Base-by-base conservation (phyloP, 2,888 invertebrate genomes). In the Muschampia plurimacula region DNA sequence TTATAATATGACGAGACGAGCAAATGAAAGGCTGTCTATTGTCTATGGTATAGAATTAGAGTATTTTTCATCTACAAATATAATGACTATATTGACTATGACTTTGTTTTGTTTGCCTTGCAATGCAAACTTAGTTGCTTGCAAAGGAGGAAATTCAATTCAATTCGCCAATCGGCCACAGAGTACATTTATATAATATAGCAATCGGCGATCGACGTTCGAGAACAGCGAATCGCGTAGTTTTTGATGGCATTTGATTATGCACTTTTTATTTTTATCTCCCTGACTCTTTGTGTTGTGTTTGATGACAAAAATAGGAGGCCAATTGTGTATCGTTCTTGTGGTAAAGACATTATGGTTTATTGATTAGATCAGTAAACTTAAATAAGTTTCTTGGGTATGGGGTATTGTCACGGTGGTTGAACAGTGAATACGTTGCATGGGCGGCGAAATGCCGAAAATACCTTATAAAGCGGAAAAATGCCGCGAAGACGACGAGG, bases 401-500 rank as follows among this genome's bases (percentile, higher is more conserved):
- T 69, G 60, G 68, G 68, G 68, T 49, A 36, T 46, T 13, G 68
- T 49, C 62, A 69, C 60, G 60, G 60, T 49, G 46, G 15, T 57
- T 69, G 68, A 69, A 15, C 22, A 22, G 57, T 39, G 62, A 62
- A 60, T 66, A 59, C 70, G 64, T 71, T 55, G 55, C 1, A 39
- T 39, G 39, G 41, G 41, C 60, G 39, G 65, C 70, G 60, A 82
- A 81, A 95, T 95, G 95, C 90, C 94, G 70, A 94, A 94, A 86
- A 89, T 92, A 82, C 93, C 93, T 0, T 92, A 91, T 73, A 93
- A 93, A 83, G 78, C 88, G 4, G 93, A 94, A 76, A 91, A 91
- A 80, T 82, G 89, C 28, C 81, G 81, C n/a, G 89, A 89, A 69
- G 86, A 88, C 22, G 90, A 92, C 15, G 91, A 93, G 63, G 95